phyloP scores from a whole-genome alignment of 2,888 invertebrate genomes.

The Thymelicus acteon region DNA sequence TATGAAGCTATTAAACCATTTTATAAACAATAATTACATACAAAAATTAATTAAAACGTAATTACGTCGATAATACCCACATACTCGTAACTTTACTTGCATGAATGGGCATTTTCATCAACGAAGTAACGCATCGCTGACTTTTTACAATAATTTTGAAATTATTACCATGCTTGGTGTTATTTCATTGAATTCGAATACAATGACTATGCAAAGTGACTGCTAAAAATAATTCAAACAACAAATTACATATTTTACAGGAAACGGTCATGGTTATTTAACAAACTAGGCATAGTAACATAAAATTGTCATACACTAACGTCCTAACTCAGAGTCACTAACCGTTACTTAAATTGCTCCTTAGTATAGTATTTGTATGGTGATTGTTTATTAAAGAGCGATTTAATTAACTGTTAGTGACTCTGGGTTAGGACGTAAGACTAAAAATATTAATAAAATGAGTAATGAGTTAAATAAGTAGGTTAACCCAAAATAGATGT shows the following conservation, averaged over 20 bases:
- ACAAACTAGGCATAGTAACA: not conserved
- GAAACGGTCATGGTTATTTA: not conserved
- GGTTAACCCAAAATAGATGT: no score
- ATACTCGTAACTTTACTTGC: conserved; percentile 13
- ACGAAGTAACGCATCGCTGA: conserved; percentile 22
- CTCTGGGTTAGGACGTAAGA: no score
- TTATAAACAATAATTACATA: no score
- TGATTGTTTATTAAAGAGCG: no score
- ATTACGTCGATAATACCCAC: conserved; percentile 16
- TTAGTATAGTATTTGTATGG: no score
- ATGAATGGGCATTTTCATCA: conserved; percentile 19
- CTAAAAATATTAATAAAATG: no score
- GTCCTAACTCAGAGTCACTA: no score
- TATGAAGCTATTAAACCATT: no score
- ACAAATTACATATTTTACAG: not conserved
- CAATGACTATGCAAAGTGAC: not conserved
- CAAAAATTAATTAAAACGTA: not conserved
- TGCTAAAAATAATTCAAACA: not conserved
- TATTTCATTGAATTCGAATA: not conserved
- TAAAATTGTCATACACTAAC: no score
- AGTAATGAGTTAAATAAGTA: no score
- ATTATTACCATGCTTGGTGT: not conserved
- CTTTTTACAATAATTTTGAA: conserved; percentile 19
- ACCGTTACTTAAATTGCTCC: no score
- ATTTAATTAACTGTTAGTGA: no score